These are phyloP conservation scores for Linurgus olivaceus DNA, from an alignment of 2,797 vertebrate species.

Conservation along the genomic window DNA sequence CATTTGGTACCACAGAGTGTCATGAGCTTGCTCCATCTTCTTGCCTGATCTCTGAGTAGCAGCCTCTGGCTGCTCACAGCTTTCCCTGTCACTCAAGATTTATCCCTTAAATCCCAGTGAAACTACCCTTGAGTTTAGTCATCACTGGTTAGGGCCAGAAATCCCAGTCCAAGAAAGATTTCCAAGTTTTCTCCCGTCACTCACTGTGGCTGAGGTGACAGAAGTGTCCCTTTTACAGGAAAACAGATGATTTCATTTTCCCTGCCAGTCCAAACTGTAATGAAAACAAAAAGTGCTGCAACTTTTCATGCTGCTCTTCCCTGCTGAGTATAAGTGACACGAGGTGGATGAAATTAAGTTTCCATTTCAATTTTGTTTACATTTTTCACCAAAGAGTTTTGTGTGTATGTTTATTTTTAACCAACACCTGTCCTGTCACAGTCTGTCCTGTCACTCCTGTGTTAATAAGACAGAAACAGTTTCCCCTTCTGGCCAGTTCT, in stretches of 20 bases:
- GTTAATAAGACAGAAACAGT: neutral
- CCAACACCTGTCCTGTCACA: neutral
- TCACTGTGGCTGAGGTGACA: neutral
- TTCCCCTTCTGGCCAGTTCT: neutral
- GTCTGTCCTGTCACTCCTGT: neutral
- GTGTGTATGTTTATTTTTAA: neutral
- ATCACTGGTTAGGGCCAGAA: neutral
- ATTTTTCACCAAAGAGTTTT: neutral
- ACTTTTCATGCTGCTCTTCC: neutral
- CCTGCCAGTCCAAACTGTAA: neutral
- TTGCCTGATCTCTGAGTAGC: neutral
- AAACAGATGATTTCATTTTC: neutral
- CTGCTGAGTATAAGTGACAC: neutral
- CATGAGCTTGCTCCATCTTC: neutral
- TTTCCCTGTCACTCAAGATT: slow-evolving; percentile 36
- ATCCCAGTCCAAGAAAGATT: slow-evolving; percentile 18
- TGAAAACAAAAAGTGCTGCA: neutral
- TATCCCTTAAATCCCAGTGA: slow-evolving; percentile 24
- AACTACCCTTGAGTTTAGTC: neutral
- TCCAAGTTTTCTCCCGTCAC: slow-evolving; percentile 3
- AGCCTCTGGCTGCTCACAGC: neutral
- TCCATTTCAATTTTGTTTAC: neutral
- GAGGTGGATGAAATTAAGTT: neutral
- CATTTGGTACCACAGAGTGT: rapidly evolving
- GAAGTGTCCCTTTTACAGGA: neutral